Conservation (phyloP, 2,113 vertebrate genomes). For the Notothenia coriiceps region DNA sequence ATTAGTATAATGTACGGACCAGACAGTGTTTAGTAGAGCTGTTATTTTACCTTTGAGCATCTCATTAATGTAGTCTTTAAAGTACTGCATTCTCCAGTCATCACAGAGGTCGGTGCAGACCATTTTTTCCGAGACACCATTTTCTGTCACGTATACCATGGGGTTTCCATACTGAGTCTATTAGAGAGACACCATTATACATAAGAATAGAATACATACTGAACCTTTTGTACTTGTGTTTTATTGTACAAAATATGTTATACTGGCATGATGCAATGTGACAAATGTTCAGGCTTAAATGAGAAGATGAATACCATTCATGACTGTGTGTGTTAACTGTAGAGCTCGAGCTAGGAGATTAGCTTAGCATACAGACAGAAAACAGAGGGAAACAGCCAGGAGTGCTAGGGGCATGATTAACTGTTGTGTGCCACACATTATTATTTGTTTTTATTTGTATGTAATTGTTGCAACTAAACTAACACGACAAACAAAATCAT, state of each 20-base stretch:
- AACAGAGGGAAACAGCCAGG: not conserved
- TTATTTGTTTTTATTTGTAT: not conserved
- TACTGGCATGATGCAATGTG: not conserved
- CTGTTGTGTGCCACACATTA: not conserved
- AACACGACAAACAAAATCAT: not conserved
- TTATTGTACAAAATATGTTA: not conserved
- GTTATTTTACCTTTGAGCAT: conserved; percentile 90
- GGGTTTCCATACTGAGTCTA: conserved; percentile 92
- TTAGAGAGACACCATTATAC: conserved; percentile 2
- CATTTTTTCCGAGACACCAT: conserved; percentile 88
- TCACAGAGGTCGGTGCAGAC: conserved; percentile 89
- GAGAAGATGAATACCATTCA: not conserved
- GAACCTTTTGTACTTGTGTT: not conserved
- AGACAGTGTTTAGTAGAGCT: too few relatives aligned
- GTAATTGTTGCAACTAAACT: not conserved
- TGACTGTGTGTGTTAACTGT: not conserved
- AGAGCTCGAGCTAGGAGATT: not conserved
- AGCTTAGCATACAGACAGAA: not conserved
- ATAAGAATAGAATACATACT: not conserved
- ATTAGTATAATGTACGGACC: not conserved
- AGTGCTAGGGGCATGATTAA: not conserved
- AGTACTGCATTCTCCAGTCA: conserved; percentile 91
- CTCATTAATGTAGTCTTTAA: conserved; percentile 92
- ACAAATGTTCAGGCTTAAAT: not conserved
- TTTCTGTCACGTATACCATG: conserved; percentile 92